Percentiles rank a stretch among this genome's conserved stretches.
Evolutionary conservation across 2,888 invertebrate genomes (phyloP).

Genomic region (Lycaena phlaeas): DNA sequence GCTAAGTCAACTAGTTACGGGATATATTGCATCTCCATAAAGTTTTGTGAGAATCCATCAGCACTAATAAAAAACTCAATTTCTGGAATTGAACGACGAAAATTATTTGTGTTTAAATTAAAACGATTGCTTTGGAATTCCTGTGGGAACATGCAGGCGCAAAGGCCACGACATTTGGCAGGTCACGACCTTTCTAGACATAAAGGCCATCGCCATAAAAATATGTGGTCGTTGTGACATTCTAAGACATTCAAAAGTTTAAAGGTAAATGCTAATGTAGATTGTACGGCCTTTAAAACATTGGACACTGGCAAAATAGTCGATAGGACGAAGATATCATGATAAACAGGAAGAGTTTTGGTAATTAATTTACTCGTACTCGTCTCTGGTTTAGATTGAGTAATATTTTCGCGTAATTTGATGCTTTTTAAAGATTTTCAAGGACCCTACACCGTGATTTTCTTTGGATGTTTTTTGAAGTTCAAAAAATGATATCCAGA

Average conservation of each 20-base stretch:
- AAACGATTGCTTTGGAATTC: conserved; percentile 8
- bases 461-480: too few species aligned
- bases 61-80: background rate
- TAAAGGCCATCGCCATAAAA: conserved; percentile 52
- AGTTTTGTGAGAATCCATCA: background rate
- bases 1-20: too few species aligned
- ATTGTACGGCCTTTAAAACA: background rate
- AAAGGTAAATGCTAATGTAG: background rate
- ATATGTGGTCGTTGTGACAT: conserved; percentile 46
- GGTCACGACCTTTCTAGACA: conserved; percentile 57
- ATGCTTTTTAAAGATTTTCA: too few species aligned
- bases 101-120: background rate
- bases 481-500: too few species aligned
- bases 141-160: conserved; percentile 27
- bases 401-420: too few species aligned
- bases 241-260: conserved; percentile 20
- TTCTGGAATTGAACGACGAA: background rate
- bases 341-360: too few species aligned
- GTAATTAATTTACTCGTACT: too few species aligned
- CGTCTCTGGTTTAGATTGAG: too few species aligned
- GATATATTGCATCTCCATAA: background rate
- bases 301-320: too few species aligned
- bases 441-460: too few species aligned
- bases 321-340: too few species aligned
- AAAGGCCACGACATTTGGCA: conserved; percentile 60